Evolutionary conservation across 2,797 vertebrate genomes (phyloP).

Genomic region (Epinephelus malabaricus): DNA sequence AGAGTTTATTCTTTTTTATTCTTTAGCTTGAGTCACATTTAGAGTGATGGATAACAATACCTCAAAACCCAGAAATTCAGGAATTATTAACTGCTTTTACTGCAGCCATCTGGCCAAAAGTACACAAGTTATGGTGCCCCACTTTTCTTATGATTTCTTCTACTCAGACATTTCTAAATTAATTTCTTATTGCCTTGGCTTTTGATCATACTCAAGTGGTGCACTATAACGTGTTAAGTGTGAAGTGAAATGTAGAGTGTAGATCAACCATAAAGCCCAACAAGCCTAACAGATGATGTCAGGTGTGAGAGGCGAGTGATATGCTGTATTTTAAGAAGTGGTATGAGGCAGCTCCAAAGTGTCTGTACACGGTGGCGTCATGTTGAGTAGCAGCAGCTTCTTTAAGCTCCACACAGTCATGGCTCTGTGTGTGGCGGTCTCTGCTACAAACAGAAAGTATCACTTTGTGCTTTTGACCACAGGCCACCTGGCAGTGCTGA

Average conservation of each 20-base stretch:
- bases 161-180: background rate
- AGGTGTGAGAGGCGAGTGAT: constrained; percentile 49
- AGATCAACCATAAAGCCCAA: constrained; percentile 22
- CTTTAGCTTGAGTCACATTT: constrained; percentile 21
- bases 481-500: constrained; percentile 45
- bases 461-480: constrained; percentile 44
- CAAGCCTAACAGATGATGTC: constrained; percentile 53
- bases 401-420: constrained; percentile 33
- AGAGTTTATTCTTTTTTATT: constrained; percentile 22
- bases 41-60: constrained; percentile 25
- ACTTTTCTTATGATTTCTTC: constrained; percentile 11
- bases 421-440: constrained; percentile 38
- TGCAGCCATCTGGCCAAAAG: constrained; percentile 7
- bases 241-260: constrained; percentile 24
- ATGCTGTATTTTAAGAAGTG: constrained; percentile 61
- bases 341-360: constrained; percentile 49
- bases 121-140: background rate
- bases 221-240: background rate
- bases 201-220: constrained; percentile 21
- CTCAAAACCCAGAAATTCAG: constrained; percentile 11
- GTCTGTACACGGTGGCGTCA: constrained; percentile 51
- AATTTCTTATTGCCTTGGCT: constrained; percentile 22
- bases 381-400: constrained; percentile 49
- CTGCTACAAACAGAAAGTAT: constrained; percentile 44
- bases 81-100: constrained; percentile 18